phyloP scores from a whole-genome alignment of 2,113 vertebrate genomes.

The Rynchops niger region DNA sequence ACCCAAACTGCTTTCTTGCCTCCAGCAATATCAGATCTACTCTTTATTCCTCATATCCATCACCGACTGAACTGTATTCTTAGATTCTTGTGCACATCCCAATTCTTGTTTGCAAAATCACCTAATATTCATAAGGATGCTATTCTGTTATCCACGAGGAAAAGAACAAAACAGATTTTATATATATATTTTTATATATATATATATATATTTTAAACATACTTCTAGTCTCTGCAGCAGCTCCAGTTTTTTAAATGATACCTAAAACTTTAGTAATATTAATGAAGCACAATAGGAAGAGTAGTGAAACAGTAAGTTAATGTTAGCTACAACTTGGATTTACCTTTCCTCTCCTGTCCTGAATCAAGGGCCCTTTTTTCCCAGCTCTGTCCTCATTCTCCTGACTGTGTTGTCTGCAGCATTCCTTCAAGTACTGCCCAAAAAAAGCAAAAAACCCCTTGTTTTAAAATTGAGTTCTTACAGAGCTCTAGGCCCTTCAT shows the following conservation, averaged over 20 bases:
- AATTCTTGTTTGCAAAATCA: not conserved
- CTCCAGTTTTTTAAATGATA: not conserved
- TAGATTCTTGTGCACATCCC: not conserved
- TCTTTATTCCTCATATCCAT: not conserved
- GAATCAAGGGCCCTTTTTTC: not conserved
- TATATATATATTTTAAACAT: not conserved
- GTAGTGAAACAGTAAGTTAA: not conserved
- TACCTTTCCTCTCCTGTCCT: not conserved
- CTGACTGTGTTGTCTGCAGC: not conserved
- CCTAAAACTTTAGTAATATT: not conserved
- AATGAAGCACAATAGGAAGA: not conserved
- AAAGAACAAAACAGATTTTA: not conserved
- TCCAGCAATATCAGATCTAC: not conserved
- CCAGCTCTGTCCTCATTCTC: not conserved
- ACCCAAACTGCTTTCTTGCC: not conserved
- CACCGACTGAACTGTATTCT: not conserved
- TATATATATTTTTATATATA: not conserved
- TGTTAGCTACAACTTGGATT: not conserved
- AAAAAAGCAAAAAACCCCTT: not conserved
- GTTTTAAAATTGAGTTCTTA: not conserved
- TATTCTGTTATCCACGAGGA: not conserved
- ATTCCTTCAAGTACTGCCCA: not conserved
- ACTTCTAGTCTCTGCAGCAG: not conserved
- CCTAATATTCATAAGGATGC: not conserved
- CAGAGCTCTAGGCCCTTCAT: not conserved